Evolutionary conservation across 2,113 vertebrate species (phyloP), one percentile per base, ranked within the genome.

Genomic region (Sciurus niger): DNA sequence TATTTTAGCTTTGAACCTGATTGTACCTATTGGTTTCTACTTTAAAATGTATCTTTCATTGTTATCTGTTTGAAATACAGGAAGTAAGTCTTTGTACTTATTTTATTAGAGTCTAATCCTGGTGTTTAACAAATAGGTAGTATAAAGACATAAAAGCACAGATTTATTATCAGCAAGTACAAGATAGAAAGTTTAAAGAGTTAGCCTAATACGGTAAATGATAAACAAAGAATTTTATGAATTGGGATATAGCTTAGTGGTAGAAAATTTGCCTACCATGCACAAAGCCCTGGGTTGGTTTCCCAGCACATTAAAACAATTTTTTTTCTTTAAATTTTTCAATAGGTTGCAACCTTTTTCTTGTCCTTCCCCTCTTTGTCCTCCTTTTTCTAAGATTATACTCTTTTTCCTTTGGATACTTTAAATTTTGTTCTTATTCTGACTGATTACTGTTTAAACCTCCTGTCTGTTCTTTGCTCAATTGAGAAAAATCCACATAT

Each of bases 341-440:
- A 72, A 65, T 6, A 83, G 16, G 28, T 32, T 55, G 5, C 53
- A 88, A 77, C 94, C 60, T 97, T 95, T 17, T 25, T 97, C 22
- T 25, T 97, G 90, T 46, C 95, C 97, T 97, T 97, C 97, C 97
- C 96, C 98, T 98, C 97, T 96, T 97, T 97, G 95, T 98, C 96
- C 97, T 98, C 96, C 93, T 98, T 32, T 28, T 78, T 53, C 43
- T 53, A 68, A 87, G 40, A 73, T 89, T 78, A 78, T 51, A 4
- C 83, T 87, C 20, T 34, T 76, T 93, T 72, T 34, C 46, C 2
- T 28, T 30, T 51, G 22, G 82, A 68, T 55, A 51, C 37, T 48
- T 85, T 37, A 53, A 30, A 78, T 92, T 84, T 94, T 87, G n/a
- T 78, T 78, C 18, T 84, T 4, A 8, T 93, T 67, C 2, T 83